Base-by-base conservation (phyloP, 1,140 invertebrate species). In the Aricia agestis region DNA sequence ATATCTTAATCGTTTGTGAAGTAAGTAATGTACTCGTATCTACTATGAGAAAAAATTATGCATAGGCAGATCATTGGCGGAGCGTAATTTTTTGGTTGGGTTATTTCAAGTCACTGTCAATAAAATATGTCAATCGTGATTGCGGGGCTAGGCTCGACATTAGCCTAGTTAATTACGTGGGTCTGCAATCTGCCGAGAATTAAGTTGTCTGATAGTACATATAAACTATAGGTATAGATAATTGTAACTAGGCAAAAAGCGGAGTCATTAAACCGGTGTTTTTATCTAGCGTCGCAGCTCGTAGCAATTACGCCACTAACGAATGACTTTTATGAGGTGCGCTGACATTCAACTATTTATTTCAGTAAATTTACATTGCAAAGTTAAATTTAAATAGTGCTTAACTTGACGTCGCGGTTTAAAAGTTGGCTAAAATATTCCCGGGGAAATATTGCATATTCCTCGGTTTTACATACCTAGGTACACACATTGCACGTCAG, bases 341-440 rank as follows among this genome's bases (percentile, higher is more conserved):
- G 9, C 45, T 52, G 45, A 52, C 45, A 52, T 52, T 52, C 45
- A 5, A 15, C 45, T 52, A n/a, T 4, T 59, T 19, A 59, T 59
- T 59, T 59, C n/a, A 59, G 58, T 59, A 19, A 59, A 59, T 18
- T 59, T 59, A 19, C 18, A 19, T 59, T 59, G 58, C 58, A 59
- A 59, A 59, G 11, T 59, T 59, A 19, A 18, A 19, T 19, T 59
- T 59, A 59, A 15, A 57, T 59, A 59, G 58, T 59, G 58, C 45
- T 52, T 15, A 15, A 52, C 45, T 52, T 52, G 45, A 52, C 45
- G 45, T 52, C 45, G 45, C 45, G 45, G 13, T 5, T 15, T 52
- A 52, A 52, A 13, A 52, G 10, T 52, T 52, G 45, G 45, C 13
- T 52, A 52, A 13, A 52, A 52, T 1, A 52, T 36, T 52, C 45